These are phyloP conservation scores for Sceloporus undulatus DNA, from an alignment of 2,113 vertebrate genomes.

Conservation along the genomic window DNA sequence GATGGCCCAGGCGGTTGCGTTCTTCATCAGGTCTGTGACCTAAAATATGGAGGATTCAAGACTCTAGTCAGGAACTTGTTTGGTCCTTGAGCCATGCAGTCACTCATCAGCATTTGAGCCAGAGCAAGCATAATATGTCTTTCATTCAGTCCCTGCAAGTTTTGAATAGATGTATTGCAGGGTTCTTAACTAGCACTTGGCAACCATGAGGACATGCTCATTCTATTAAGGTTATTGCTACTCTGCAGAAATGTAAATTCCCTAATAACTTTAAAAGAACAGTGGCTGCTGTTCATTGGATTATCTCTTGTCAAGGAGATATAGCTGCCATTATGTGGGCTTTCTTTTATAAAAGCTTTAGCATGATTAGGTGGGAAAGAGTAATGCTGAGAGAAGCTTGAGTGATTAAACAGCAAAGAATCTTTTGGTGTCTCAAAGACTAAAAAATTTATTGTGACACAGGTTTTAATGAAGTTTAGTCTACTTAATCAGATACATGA, in stretches of 20 bases:
- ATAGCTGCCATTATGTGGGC: not conserved
- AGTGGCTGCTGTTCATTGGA: not conserved
- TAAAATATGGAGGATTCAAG: not conserved
- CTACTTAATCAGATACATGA: not conserved
- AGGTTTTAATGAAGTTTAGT: not conserved
- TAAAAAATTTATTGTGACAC: not conserved
- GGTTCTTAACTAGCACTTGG: not conserved
- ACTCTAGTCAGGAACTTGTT: not conserved
- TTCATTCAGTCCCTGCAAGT: not conserved
- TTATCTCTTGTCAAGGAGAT: slow-evolving; percentile 13
- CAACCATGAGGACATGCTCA: not conserved
- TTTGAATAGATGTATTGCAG: slow-evolving; percentile 1
- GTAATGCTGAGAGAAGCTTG: not conserved
- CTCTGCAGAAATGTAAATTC: not conserved
- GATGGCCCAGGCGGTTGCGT: not conserved
- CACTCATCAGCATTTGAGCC: not conserved
- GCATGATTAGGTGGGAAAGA: slow-evolving; percentile 4
- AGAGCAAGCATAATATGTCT: not conserved
- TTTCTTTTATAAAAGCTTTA: slow-evolving; percentile 3
- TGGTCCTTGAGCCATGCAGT: not conserved
- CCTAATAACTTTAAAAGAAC: not conserved
- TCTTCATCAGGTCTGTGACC: not conserved
- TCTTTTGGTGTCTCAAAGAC: not conserved
- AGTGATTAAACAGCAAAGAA: not conserved
- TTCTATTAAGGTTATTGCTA: slow-evolving; percentile 23